Conservation (phyloP, 2,113 vertebrate genomes). For the Lepisosteus osseus region DNA sequence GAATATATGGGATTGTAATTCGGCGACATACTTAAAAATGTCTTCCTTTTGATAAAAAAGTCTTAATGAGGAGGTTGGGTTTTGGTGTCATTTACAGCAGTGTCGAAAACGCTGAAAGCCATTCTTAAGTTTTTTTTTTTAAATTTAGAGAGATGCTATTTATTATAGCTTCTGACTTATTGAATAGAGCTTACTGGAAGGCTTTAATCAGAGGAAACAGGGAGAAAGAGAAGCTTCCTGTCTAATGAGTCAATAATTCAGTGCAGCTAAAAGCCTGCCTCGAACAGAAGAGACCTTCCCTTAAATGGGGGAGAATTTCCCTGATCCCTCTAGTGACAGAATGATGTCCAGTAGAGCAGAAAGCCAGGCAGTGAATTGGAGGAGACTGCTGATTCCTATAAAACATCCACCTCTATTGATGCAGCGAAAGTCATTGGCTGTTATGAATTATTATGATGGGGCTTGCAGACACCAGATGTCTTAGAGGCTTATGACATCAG, state of each 20-base stretch:
- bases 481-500: not conserved
- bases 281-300: not conserved
- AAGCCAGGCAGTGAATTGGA: not conserved
- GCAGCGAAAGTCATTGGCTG: slow-evolving; percentile 1
- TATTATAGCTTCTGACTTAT: not conserved
- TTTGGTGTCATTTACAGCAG: too few relatives aligned
- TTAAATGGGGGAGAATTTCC: not conserved
- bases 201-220: not conserved
- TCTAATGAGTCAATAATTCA: not conserved
- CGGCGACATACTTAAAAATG: too few relatives aligned
- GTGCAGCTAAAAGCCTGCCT: too few relatives aligned
- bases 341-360: not conserved
- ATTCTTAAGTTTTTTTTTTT: too few relatives aligned
- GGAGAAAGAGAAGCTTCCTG: slow-evolving; percentile 5
- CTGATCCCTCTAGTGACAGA: not conserved
- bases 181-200: not conserved
- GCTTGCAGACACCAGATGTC: slow-evolving; percentile 6
- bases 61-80: too few relatives aligned
- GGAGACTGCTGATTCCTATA: not conserved
- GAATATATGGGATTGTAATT: too few relatives aligned
- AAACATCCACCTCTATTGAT: not conserved
- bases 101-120: too few relatives aligned
- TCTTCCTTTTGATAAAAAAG: too few relatives aligned
- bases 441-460: not conserved
- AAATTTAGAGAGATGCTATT: not conserved